These are phyloP conservation scores for Hyppa rectilinea DNA, from an alignment of 2,888 invertebrate species.

Conservation along the genomic window DNA sequence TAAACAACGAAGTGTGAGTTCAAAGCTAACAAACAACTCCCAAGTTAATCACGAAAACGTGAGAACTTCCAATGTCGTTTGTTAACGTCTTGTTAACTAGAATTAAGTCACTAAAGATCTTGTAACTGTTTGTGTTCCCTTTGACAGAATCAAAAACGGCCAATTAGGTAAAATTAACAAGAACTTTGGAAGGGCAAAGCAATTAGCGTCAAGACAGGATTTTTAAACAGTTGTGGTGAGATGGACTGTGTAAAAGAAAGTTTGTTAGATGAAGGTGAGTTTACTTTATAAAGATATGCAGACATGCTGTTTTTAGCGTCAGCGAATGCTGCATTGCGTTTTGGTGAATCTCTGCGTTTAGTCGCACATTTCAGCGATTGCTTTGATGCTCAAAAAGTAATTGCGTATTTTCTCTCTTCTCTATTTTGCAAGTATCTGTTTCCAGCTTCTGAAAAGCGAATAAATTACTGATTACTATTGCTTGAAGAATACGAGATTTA, in stretches of 20 bases:
- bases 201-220: constrained; percentile 47
- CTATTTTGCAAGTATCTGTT: background rate
- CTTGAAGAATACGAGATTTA: background rate
- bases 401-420: background rate
- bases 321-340: background rate
- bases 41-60: constrained; percentile 55
- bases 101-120: constrained; percentile 54
- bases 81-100: constrained; percentile 64
- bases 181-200: constrained; percentile 33
- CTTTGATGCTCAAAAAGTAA: background rate
- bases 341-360: background rate
- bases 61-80: constrained; percentile 56
- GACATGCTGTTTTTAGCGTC: background rate
- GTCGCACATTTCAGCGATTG: background rate
- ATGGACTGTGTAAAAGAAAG: background rate
- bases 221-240: constrained; percentile 32
- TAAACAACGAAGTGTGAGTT: constrained; percentile 39
- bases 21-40: constrained; percentile 59
- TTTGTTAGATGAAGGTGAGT: constrained; percentile 11
- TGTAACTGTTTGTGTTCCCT: constrained; percentile 41
- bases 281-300: background rate
- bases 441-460: background rate
- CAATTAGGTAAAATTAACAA: constrained; percentile 52
- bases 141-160: constrained; percentile 43
- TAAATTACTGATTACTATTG: background rate